Conservation (phyloP, 1,140 invertebrate species). For the Trissolcus basalis region DNA sequence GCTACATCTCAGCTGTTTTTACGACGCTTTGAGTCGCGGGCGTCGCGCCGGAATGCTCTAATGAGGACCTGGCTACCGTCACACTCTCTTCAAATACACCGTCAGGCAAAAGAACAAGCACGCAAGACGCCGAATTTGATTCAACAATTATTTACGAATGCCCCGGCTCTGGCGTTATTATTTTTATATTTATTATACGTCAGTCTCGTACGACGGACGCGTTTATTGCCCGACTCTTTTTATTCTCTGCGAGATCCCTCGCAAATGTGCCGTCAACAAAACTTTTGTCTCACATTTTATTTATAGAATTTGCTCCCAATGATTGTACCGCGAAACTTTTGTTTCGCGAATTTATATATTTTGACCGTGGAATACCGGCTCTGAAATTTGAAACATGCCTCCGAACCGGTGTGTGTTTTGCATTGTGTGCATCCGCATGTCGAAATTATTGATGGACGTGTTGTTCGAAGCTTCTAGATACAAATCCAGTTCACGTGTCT, state of each 20-base stretch:
- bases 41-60: slow-evolving; percentile 76
- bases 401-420: no score
- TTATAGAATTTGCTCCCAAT: no score
- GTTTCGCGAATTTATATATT: no score
- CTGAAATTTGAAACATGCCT: no score
- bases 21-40: slow-evolving; percentile 76
- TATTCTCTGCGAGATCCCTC: background rate
- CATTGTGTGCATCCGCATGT: no score
- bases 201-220: background rate
- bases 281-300: no score
- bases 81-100: slow-evolving; percentile 63
- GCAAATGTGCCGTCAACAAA: no score
- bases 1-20: slow-evolving; percentile 75
- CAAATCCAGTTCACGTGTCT: no score
- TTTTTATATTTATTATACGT: slow-evolving; percentile 38
- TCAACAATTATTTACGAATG: slow-evolving; percentile 50
- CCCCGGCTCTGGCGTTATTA: slow-evolving; percentile 34
- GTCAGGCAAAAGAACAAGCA: slow-evolving; percentile 30
- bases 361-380: no score
- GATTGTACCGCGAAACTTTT: no score
- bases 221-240: background rate
- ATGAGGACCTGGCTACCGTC: slow-evolving; percentile 76
- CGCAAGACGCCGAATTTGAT: slow-evolving; percentile 49
- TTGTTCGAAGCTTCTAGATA: no score
- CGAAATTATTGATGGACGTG: no score